These are phyloP conservation scores for Psittacula cyanocephala DNA, from an alignment of 2,113 vertebrate genomes.

Conservation along the genomic window DNA sequence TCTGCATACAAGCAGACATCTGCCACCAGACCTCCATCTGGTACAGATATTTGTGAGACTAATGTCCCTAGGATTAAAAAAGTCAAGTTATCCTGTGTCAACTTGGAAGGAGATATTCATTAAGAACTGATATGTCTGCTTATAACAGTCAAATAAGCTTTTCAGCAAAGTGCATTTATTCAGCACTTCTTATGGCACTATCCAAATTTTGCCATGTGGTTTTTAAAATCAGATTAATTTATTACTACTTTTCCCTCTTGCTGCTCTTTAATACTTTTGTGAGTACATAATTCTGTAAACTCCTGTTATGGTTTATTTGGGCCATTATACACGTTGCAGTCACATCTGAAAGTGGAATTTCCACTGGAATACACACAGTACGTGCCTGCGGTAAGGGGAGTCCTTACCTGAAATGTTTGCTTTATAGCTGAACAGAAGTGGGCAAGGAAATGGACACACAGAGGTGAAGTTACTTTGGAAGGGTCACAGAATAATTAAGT, in stretches of 20 bases:
- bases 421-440: not conserved
- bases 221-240: not conserved
- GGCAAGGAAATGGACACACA: not conserved
- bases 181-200: not conserved
- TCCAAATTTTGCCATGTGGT: not conserved
- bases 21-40: conserved; percentile 53
- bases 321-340: not conserved
- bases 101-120: not conserved
- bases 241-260: not conserved
- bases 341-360: not conserved
- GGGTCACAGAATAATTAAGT: not conserved
- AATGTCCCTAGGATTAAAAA: not conserved
- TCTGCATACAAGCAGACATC: conserved; percentile 33
- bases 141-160: not conserved
- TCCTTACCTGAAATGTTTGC: not conserved
- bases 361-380: not conserved
- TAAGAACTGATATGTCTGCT: not conserved
- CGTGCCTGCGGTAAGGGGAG: not conserved
- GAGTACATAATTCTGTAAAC: not conserved
- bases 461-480: not conserved
- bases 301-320: not conserved
- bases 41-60: conserved; percentile 9
- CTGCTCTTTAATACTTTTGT: not conserved
- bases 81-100: not conserved
- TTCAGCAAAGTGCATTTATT: not conserved